These are phyloP conservation scores for Onychostruthus taczanowskii DNA, from an alignment of 2,113 vertebrate species.

Conservation along the genomic window DNA sequence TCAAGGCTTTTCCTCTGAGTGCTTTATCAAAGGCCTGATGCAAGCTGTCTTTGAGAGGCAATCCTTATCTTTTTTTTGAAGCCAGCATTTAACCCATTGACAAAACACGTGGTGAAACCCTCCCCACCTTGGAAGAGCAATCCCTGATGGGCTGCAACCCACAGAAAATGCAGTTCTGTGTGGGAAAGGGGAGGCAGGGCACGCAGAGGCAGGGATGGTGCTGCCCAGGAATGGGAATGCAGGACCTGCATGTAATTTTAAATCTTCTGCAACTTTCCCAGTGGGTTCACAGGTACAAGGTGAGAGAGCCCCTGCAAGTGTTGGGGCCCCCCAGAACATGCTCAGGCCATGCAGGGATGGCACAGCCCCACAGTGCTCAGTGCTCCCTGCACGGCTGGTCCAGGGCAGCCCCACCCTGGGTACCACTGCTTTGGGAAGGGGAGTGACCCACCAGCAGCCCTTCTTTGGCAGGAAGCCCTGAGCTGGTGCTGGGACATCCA, in stretches of 20 bases:
- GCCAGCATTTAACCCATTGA: conserved; percentile 11
- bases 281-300: rapidly evolving
- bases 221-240: background rate
- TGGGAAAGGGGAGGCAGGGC: background rate
- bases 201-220: rapidly evolving
- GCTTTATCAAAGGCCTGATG: conserved; percentile 35
- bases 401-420: rapidly evolving
- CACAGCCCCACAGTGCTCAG: rapidly evolving
- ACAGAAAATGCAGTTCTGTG: background rate
- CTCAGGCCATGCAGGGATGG: rapidly evolving
- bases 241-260: background rate
- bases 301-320: background rate
- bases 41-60: conserved; percentile 10
- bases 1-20: conserved; percentile 36
- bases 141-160: background rate
- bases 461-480: background rate
- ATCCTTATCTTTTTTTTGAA: background rate
- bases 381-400: background rate
- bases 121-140: background rate
- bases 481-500: background rate
- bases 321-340: background rate
- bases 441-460: background rate
- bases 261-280: background rate
- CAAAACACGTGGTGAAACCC: background rate
- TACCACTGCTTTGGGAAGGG: rapidly evolving